Evolutionary conservation across 2,113 vertebrate species (phyloP).

Genomic region (Centropus unirufus): DNA sequence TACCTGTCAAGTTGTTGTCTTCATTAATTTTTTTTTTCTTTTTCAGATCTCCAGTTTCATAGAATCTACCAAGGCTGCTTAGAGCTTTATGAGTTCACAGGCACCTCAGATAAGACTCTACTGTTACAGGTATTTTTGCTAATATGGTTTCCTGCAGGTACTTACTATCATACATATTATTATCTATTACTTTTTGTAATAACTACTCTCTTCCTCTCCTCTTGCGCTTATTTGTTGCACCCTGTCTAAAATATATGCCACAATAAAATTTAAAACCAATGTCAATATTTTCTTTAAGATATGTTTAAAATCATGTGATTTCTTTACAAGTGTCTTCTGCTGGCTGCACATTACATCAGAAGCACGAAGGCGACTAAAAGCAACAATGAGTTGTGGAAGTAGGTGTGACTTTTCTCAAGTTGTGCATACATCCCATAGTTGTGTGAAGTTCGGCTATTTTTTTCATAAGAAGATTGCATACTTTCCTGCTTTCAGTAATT

Average conservation of each 20-base stretch:
- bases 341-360: background rate
- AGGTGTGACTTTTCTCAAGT: background rate
- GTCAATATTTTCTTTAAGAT: background rate
- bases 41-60: background rate
- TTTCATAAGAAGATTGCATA: background rate
- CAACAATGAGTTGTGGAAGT: background rate
- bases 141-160: background rate
- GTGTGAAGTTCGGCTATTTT: background rate
- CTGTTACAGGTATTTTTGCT: background rate
- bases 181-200: background rate
- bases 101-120: background rate
- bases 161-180: background rate
- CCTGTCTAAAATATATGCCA: background rate
- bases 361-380: background rate
- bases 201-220: background rate
- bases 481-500: background rate
- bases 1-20: background rate
- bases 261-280: background rate
- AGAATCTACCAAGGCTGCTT: background rate
- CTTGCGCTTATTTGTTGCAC: background rate
- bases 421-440: background rate
- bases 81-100: background rate
- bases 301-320: background rate
- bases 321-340: background rate
- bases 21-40: background rate